Evolutionary conservation across 2,797 vertebrate genomes (phyloP), one percentile per base, ranked within the genome.

Genomic region (Trachurus trachurus): DNA sequence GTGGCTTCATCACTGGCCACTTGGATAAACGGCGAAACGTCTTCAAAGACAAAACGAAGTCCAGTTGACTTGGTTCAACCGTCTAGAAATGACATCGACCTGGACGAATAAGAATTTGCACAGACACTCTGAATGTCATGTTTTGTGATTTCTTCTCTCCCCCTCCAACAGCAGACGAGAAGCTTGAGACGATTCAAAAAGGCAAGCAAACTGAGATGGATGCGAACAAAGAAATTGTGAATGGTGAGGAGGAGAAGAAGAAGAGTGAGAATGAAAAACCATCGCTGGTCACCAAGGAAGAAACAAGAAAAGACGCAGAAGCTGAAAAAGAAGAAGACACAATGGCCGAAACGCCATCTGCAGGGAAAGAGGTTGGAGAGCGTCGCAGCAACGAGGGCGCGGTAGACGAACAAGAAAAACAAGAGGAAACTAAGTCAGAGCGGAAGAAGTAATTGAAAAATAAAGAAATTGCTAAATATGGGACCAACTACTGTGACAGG

Each of bases 401-500:
- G 59, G 72, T 13, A 22, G 69, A 85, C 39, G 73, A 21, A 26
- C 26, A 26, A 68, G 61, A 77, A 44, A 88, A 89, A 69, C 68
- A 71, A 88, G 80, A 88, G 54, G 74, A 78, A 85, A 72, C 72
- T 26, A 78, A 61, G 63, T 68, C 80, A 57, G 56, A 37, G 58
- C 76, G 60, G 64, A 76, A 90, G 58, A 89, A 93, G 78, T 92
- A 82, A 87, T 56, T 80, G 3, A 62, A 58, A 79, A 60, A 50
- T 68, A 7, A 60, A 78, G 39, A 75, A 74, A 57, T 76, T 29
- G 67, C 68, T 74, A 63, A 90, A 89, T 59, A 78, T 0, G 87
- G 92, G 93, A 94, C 93, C 92, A 93, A 92, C 90, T 92, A 94
- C 94, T 94, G 94, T 95, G 94, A 95, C 54, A 19, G 80, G 75